phyloP scores from a whole-genome alignment of 2,113 vertebrate species.

The Platysternon megacephalum region DNA sequence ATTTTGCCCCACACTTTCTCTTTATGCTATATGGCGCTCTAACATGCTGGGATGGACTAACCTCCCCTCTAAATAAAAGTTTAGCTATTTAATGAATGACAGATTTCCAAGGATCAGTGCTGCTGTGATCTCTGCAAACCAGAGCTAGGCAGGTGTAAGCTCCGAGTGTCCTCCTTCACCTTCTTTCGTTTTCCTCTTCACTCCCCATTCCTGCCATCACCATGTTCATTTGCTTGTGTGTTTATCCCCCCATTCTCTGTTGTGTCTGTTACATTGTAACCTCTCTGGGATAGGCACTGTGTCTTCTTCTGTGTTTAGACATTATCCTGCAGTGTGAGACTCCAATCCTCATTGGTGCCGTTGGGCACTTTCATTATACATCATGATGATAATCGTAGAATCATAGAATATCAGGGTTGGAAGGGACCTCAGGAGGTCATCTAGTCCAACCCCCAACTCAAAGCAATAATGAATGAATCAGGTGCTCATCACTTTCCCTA shows the following conservation, averaged over 20 bases:
- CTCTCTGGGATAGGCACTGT: neutral
- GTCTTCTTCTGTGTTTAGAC: neutral
- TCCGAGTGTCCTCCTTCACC: neutral
- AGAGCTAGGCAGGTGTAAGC: constrained; percentile 3
- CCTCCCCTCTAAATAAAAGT: constrained; percentile 53
- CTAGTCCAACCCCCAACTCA: too few species aligned
- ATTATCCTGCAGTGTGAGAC: neutral
- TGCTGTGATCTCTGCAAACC: neutral
- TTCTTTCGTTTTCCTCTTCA: neutral
- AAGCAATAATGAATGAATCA: neutral
- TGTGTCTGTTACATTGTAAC: neutral
- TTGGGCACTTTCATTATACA: neutral
- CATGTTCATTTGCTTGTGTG: neutral
- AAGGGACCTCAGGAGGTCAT: too few species aligned
- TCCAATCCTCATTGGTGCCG: neutral
- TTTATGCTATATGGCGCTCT: neutral
- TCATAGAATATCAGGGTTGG: too few species aligned
- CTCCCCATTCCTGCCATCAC: neutral
- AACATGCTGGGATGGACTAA: constrained; percentile 34
- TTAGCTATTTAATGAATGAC: neutral
- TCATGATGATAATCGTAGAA: neutral
- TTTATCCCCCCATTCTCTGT: neutral
- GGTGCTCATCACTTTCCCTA: neutral
- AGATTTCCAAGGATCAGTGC: constrained; percentile 47
- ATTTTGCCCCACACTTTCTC: constrained; percentile 51